These are phyloP conservation scores for Aelia acuminata DNA, from an alignment of 2,888 invertebrate genomes.

Conservation along the genomic window DNA sequence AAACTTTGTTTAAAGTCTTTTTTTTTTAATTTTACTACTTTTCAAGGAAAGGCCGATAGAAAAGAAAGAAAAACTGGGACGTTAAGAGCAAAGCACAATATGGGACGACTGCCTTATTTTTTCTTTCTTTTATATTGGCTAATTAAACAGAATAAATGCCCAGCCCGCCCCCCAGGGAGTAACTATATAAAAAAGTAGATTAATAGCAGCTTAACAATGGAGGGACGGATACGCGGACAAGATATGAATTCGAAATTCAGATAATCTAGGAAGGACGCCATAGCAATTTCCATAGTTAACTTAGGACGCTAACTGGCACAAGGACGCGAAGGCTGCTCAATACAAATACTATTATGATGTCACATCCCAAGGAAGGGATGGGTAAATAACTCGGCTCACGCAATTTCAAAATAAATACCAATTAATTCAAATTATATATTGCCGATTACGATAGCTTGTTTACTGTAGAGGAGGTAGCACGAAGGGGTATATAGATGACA, in stretches of 20 bases:
- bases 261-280: conserved; percentile 23
- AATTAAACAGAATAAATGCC: no score
- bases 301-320: not conserved
- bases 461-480: not conserved
- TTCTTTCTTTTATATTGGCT: no score
- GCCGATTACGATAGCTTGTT: not conserved
- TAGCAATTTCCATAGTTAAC: conserved; percentile 16
- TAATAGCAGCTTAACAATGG: no score
- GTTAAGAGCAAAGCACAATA: no score
- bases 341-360: conserved; percentile 10
- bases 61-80: no score
- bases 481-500: not conserved
- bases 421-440: not conserved
- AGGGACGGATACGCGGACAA: not conserved
- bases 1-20: no score
- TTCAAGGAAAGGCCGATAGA: no score
- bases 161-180: no score
- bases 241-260: not conserved
- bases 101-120: no score
- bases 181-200: no score
- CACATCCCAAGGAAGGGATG: not conserved
- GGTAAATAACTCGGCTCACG: not conserved
- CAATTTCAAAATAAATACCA: not conserved
- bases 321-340: not conserved
- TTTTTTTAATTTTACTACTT: no score